phyloP scores from a whole-genome alignment of 2,888 invertebrate genomes.

The Drosophila antonietae region DNA sequence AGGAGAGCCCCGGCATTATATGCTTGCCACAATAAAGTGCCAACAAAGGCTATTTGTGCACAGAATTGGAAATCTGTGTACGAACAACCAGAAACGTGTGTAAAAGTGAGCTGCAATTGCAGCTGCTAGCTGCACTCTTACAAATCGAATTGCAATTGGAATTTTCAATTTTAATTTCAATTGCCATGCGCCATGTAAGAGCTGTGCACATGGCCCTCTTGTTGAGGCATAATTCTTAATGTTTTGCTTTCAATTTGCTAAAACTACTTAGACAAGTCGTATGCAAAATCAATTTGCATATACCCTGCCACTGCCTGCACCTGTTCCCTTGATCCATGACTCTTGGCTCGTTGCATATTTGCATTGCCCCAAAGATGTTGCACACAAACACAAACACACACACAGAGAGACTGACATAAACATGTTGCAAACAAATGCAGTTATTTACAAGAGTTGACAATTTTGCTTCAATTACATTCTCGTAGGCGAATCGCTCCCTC shows the following conservation, averaged over 20 bases:
- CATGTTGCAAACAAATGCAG: conserved; percentile 70
- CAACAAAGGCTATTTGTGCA: conserved; percentile 47
- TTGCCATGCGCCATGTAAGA: conserved; percentile 56
- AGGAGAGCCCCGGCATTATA: conserved; percentile 34
- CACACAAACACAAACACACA: not conserved
- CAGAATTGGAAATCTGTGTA: conserved; percentile 74
- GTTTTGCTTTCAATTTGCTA: conserved; percentile 79
- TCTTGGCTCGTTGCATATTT: conserved; percentile 2
- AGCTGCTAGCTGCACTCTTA: no score
- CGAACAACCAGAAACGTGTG: conserved; percentile 54
- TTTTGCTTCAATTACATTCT: conserved; percentile 41
- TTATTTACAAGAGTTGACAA: conserved; percentile 58
- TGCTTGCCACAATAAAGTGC: conserved; percentile 20
- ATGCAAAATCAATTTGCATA: conserved; percentile 69
- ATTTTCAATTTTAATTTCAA: conserved; percentile 50
- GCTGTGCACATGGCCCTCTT: conserved; percentile 60
- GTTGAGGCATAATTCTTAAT: conserved; percentile 76
- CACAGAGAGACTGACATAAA: conserved; percentile 4
- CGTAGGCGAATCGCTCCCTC: conserved; percentile 20
- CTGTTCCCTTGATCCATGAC: not conserved
- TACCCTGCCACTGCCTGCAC: not conserved
- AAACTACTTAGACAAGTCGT: conserved; percentile 64
- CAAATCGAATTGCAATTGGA: conserved; percentile 23
- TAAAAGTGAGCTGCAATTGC: conserved; percentile 11
- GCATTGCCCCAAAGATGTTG: conserved; percentile 25